These are phyloP conservation scores for Halcyon leucocephala DNA, from an alignment of 2,797 vertebrate genomes.

Conservation along the genomic window DNA sequence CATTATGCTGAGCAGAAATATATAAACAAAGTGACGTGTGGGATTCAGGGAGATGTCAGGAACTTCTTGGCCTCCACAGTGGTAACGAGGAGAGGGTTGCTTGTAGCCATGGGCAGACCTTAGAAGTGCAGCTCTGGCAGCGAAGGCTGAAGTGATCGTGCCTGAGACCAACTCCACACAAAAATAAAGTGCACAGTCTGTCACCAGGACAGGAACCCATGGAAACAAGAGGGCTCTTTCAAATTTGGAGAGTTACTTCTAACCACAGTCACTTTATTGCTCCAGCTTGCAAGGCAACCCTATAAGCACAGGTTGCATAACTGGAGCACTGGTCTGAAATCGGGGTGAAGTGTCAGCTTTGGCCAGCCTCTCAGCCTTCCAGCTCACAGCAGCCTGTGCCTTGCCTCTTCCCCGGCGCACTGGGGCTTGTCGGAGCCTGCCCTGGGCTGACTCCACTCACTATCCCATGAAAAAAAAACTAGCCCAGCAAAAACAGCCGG, in stretches of 20 bases:
- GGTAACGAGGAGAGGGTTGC: not conserved
- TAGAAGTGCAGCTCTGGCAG: not conserved
- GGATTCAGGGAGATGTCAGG: not conserved
- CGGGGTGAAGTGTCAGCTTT: not conserved
- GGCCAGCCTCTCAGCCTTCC: not conserved
- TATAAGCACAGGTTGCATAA: rapidly evolving
- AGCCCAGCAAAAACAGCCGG: not conserved
- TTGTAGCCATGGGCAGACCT: rapidly evolving
- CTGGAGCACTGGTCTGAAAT: not conserved
- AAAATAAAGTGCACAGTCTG: not conserved
- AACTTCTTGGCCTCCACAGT: not conserved
- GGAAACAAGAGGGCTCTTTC: not conserved
- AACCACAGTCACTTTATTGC: not conserved
- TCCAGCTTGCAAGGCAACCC: not conserved
- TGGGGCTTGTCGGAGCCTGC: not conserved
- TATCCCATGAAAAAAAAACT: not conserved
- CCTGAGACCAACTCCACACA: not conserved
- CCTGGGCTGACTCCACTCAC: not conserved
- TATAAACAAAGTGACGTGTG: not conserved
- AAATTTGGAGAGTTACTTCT: not conserved
- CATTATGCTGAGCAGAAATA: not conserved
- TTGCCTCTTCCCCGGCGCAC: not conserved
- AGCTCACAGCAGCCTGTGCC: not conserved
- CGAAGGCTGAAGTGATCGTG: not conserved
- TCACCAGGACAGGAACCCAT: not conserved